phyloP scores from a whole-genome alignment of 2,888 invertebrate species.

The Clepsis dumicolana region DNA sequence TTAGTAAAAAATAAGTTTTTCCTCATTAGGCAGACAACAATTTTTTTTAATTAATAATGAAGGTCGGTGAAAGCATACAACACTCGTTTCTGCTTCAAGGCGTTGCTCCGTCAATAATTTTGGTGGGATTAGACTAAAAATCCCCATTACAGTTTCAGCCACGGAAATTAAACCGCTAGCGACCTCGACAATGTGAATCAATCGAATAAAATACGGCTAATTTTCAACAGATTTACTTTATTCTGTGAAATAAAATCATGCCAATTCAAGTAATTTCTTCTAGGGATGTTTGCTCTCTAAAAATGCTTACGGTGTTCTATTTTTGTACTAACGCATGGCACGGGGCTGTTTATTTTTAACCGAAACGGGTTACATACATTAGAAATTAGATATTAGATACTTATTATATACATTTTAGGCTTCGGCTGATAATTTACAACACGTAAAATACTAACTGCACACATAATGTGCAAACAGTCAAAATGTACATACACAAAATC shows the following conservation, averaged over 20 bases:
- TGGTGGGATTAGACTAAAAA: background rate
- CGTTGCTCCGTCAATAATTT: background rate
- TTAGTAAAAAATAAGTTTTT: background rate
- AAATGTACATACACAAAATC: too few relatives aligned
- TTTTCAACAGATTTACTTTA: background rate
- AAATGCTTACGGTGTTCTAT: background rate
- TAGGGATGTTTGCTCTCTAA: background rate
- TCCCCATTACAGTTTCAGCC: background rate
- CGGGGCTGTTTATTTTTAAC: background rate
- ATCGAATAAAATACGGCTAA: background rate
- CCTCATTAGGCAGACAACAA: too few relatives aligned
- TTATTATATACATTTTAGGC: too few relatives aligned
- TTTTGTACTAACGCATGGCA: background rate
- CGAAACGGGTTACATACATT: too few relatives aligned
- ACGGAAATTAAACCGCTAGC: background rate
- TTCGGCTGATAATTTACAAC: too few relatives aligned
- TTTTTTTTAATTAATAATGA: too few relatives aligned
- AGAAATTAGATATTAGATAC: too few relatives aligned
- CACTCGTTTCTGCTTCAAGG: background rate
- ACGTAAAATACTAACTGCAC: too few relatives aligned
- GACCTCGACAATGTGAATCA: background rate
- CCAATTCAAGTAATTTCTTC: background rate
- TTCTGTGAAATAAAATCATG: background rate
- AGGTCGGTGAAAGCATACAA: too few relatives aligned
- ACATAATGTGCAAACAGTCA: too few relatives aligned